phyloP scores from a whole-genome alignment of 2,113 vertebrate genomes.

The Psophia crepitans region DNA sequence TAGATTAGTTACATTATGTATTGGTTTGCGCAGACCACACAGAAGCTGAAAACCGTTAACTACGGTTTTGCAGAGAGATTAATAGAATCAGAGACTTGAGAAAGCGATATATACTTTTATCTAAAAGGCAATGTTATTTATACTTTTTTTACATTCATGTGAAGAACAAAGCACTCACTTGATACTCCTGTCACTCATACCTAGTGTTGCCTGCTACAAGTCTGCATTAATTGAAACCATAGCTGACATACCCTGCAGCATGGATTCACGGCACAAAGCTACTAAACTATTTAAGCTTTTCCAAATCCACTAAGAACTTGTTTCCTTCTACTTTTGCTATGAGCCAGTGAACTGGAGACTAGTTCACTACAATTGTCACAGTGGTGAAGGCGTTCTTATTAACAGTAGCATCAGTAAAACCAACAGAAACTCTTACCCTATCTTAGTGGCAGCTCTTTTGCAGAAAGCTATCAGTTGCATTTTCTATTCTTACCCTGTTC shows the following conservation, averaged over 20 bases:
- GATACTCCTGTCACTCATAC: background rate
- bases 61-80: background rate
- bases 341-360: background rate
- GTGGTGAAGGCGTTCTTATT: background rate
- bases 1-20: background rate
- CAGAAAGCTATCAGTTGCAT: background rate
- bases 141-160: background rate
- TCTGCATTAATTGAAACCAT: background rate
- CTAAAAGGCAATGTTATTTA: background rate
- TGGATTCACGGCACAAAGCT: background rate
- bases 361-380: background rate
- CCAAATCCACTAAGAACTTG: background rate
- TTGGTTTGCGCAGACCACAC: constrained; percentile 10
- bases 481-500: background rate
- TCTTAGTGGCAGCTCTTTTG: background rate
- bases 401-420: background rate
- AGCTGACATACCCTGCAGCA: background rate
- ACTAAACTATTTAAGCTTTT: background rate
- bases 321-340: background rate
- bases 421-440: background rate
- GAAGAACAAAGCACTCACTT: background rate
- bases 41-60: background rate
- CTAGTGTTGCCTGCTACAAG: background rate
- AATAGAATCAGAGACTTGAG: background rate
- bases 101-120: background rate